A percentile compares a stretch with the other conserved stretches of the same genome.
phyloP scores from a whole-genome alignment of 2,888 invertebrate species.

The Eustalomyia histrio region DNA sequence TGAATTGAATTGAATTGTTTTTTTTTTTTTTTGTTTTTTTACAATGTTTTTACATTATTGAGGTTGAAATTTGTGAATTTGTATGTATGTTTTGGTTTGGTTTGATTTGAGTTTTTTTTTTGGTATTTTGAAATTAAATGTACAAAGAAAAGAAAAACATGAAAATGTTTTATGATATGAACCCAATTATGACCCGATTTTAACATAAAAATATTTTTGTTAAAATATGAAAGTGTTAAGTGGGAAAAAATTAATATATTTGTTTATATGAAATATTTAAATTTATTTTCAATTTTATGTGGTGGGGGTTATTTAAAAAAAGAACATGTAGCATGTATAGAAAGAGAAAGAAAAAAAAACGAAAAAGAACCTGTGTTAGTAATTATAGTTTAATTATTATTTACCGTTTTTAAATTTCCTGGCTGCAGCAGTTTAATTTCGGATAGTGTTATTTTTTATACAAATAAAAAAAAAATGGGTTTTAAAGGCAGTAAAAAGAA shows the following conservation, averaged over 20 bases:
- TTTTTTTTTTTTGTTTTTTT: slow-evolving; percentile 39
- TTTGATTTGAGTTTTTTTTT: slow-evolving; percentile 58
- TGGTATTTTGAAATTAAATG: slow-evolving; percentile 61
- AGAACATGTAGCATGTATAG: slow-evolving; percentile 61
- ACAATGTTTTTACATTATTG: slow-evolving; percentile 44
- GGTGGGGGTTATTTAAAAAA: slow-evolving; percentile 38
- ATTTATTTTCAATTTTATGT: slow-evolving; percentile 18
- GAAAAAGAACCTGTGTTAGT: slow-evolving; percentile 73
- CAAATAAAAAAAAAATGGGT: slow-evolving; percentile 24
- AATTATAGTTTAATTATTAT: slow-evolving; percentile 73
- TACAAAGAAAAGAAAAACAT: slow-evolving; percentile 70
- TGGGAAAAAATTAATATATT: slow-evolving; percentile 1
- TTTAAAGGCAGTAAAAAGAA: slow-evolving; percentile 30
- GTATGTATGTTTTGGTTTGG: slow-evolving; percentile 61
- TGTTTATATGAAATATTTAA: slow-evolving; percentile 25
- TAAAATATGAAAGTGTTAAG: slow-evolving; percentile 37
- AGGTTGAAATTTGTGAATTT: slow-evolving; percentile 63
- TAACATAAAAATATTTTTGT: slow-evolving; percentile 37
- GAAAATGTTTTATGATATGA: slow-evolving; percentile 68
- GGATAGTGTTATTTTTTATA: slow-evolving; percentile 48
- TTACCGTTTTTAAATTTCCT: slow-evolving; percentile 79
- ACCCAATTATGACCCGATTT: slow-evolving; percentile 67
- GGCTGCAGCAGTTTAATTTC: slow-evolving; percentile 71
- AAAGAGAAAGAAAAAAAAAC: slow-evolving; percentile 68
- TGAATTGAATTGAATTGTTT: slow-evolving; percentile 52